phyloP scores from a whole-genome alignment of 1,140 invertebrate genomes.

The Drosophila pandora region DNA sequence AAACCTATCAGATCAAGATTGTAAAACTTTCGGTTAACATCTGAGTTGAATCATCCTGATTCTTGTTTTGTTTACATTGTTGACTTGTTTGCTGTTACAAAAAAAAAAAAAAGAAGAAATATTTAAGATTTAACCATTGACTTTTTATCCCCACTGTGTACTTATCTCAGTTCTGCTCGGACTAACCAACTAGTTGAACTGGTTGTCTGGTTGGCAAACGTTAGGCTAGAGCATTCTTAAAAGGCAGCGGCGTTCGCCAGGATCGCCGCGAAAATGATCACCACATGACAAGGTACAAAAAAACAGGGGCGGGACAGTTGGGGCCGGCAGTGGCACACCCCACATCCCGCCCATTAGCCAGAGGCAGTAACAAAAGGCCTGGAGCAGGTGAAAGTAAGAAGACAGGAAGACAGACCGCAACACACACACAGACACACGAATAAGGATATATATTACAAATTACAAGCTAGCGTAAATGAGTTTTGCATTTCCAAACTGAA shows the following conservation, averaged over 20 bases:
- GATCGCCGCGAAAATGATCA: constrained; percentile 52
- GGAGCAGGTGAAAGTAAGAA: constrained; percentile 68
- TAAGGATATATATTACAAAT: constrained; percentile 52
- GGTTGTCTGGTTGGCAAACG: constrained; percentile 52
- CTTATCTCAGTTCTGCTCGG: constrained; percentile 61
- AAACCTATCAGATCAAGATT: constrained; percentile 25
- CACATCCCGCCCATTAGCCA: constrained; percentile 12
- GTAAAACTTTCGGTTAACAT: constrained; percentile 1
- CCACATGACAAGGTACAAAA: constrained; percentile 74
- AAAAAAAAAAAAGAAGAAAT: constrained; percentile 19
- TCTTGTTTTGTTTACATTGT: constrained; percentile 60
- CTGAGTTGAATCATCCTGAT: constrained; percentile 50
- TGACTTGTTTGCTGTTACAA: constrained; percentile 52
- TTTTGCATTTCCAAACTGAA: constrained; percentile 54
- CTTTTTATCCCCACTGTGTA: constrained; percentile 39
- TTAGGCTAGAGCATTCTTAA: constrained; percentile 55
- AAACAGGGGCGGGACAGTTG: constrained; percentile 27
- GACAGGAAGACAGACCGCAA: constrained; percentile 23
- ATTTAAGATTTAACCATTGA: constrained; percentile 10
- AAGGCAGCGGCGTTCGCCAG: constrained; percentile 13
- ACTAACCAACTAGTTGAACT: constrained; percentile 65
- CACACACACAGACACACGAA: constrained; percentile 24
- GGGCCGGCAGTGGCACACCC: not conserved
- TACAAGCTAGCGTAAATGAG: constrained; percentile 65
- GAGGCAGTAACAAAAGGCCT: constrained; percentile 30